Base-by-base conservation (phyloP, 53 echinoderm and acorn worm species). In the Paelopatides confundens region DNA sequence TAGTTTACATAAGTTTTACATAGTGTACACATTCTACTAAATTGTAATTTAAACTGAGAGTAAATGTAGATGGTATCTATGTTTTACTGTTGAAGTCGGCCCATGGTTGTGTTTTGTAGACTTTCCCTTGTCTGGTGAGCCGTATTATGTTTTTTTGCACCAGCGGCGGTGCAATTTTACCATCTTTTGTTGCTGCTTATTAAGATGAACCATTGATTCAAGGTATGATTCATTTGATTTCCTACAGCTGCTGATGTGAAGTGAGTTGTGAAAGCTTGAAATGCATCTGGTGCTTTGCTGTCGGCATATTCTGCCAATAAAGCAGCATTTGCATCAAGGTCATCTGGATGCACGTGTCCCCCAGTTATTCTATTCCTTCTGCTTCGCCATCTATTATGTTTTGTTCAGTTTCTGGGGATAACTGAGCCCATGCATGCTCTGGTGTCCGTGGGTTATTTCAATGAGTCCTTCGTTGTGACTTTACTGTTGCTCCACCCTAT, bases 401-500 rank as follows among this genome's bases (percentile, higher is more conserved):
- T 30, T 76, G 76, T 14, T 46, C 48, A 26, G 76, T 28, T 62
- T 8, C 70, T 29, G 85, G 85, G 28, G 85, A 85, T 40, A 90
- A 36, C 23, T 39, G 27, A 17, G 74, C 90, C 90, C 90, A 90
- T 15, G 77, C 78, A 85, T 90, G 74, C 23, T 53, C 74, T 27
- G 89, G 10, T 8, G 23, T 30, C n/a, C 58, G 17, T 51, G 23
- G 30, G 89, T 84, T 35, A 84, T 51, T 27, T 89, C 84, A 35
- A 83, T 58, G 52, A 62, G 53, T 3, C 46, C 18, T 8, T 31
- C 43, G 38, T 69, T 24, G 1, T 69, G 48, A 29, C 83, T 83
- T 6, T 69, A 66, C 35, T 36, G 34, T 31, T 31, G 17, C 23
- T 64, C 30, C 63, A 52, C 52, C n/a, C 26, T 30, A 11, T 11